phyloP scores from a whole-genome alignment of 2,113 vertebrate genomes.

The Carassius auratus region DNA sequence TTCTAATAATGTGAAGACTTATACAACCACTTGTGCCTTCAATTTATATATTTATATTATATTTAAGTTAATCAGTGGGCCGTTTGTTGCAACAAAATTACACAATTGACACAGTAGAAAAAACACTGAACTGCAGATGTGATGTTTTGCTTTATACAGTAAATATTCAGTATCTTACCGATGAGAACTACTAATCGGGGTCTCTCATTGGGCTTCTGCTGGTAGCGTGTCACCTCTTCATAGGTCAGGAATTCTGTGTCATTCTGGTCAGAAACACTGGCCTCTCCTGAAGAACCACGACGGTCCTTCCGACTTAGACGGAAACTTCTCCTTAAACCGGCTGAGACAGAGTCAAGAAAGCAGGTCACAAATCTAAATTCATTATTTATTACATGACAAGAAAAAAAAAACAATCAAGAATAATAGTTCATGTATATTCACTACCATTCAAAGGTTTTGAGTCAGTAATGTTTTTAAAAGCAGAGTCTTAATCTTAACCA shows the following conservation, averaged over 20 bases:
- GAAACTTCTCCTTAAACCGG: slow-evolving; percentile 92
- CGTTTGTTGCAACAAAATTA: background rate
- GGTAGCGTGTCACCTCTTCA: slow-evolving; percentile 92
- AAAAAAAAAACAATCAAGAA: background rate
- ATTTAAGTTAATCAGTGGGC: background rate
- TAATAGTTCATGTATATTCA: background rate
- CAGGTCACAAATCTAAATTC: background rate
- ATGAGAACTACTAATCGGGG: slow-evolving; percentile 92
- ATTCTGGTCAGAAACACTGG: slow-evolving; percentile 61
- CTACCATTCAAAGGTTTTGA: background rate
- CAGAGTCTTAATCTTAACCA: background rate
- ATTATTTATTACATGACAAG: background rate
- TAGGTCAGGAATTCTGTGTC: slow-evolving; percentile 85
- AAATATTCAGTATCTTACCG: slow-evolving; percentile 73
- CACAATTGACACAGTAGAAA: background rate
- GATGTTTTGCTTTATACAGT: background rate
- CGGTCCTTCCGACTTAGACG: slow-evolving; percentile 88
- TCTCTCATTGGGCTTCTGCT: slow-evolving; percentile 82
- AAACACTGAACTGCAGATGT: background rate
- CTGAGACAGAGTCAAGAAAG: slow-evolving; percentile 64
- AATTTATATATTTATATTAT: background rate
- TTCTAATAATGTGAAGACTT: background rate
- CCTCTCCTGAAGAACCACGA: slow-evolving; percentile 75
- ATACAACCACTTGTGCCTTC: background rate
- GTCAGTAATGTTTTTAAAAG: background rate